phyloP scores from a whole-genome alignment of 1,140 invertebrate genomes.

The Paraescarpia echinospica region DNA sequence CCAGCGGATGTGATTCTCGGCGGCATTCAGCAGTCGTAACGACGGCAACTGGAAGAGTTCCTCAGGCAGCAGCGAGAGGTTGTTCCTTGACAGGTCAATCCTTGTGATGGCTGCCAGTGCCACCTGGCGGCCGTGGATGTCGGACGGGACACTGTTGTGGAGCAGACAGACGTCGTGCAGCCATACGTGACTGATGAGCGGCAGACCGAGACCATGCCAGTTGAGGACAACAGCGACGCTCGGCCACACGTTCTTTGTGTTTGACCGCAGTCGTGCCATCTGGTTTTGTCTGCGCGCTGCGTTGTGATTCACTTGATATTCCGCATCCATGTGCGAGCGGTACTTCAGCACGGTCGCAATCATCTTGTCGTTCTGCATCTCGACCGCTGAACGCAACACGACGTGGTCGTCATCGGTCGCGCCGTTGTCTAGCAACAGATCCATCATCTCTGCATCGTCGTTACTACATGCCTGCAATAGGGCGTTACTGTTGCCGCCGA shows the following conservation, averaged over 20 bases:
- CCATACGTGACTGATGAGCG: conserved; percentile 73
- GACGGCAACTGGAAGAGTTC: conserved; percentile 82
- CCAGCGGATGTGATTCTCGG: conserved; percentile 82
- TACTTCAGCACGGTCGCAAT: conserved; percentile 63
- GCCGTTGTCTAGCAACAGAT: conserved; percentile 80
- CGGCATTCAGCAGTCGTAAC: conserved; percentile 76
- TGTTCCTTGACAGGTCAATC: conserved; percentile 91
- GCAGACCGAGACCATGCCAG: conserved; percentile 78
- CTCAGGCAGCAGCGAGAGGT: conserved; percentile 76
- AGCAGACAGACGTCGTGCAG: conserved; percentile 73
- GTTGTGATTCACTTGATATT: conserved; percentile 41
- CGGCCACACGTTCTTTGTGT: conserved; percentile 59
- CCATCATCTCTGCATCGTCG: conserved; percentile 64
- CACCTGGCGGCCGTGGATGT: conserved; percentile 74
- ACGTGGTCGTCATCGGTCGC: conserved; percentile 84
- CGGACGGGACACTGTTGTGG: neutral
- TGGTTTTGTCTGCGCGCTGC: conserved; percentile 11
- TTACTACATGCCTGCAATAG: conserved; percentile 76
- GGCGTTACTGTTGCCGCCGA: conserved; percentile 61
- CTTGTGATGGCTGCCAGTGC: conserved; percentile 88
- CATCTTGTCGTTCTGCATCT: conserved; percentile 74
- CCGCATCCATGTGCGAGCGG: conserved; percentile 44
- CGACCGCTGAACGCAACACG: conserved; percentile 73
- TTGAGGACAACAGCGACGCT: conserved; percentile 87
- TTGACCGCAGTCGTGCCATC: neutral